A percentile compares a stretch with the other conserved stretches of the same genome.
Conservation (phyloP, 1,140 invertebrate genomes). For the Procambarus virginalis region DNA sequence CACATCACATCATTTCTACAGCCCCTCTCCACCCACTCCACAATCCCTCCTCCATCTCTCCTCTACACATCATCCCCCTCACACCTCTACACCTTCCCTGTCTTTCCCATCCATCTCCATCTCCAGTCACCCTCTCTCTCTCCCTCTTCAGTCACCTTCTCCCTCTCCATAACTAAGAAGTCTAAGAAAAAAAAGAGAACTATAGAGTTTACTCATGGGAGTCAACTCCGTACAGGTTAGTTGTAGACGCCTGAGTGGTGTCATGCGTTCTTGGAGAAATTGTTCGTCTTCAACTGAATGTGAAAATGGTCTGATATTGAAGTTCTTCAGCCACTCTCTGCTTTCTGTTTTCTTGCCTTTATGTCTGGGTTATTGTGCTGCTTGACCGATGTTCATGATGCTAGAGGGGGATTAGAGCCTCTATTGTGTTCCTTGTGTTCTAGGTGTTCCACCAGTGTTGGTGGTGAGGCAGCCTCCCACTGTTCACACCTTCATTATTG, state of each 20-base stretch:
- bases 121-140: background rate
- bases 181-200: background rate
- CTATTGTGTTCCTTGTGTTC: too few species aligned
- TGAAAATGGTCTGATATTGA: background rate
- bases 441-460: too few species aligned
- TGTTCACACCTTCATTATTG: too few species aligned
- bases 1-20: background rate
- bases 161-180: background rate
- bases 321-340: background rate
- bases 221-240: background rate
- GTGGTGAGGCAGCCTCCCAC: too few species aligned
- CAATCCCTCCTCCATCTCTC: background rate
- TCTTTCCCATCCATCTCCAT: background rate
- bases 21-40: background rate
- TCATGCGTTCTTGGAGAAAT: background rate
- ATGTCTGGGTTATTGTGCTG: background rate
- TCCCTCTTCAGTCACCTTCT: background rate
- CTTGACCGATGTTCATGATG: too few species aligned
- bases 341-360: background rate
- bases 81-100: background rate
- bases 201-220: background rate
- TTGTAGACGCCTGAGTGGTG: background rate
- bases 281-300: background rate
- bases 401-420: too few species aligned
- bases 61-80: background rate